phyloP scores from a whole-genome alignment of 2,113 vertebrate genomes.

The Mus spicilegus region DNA sequence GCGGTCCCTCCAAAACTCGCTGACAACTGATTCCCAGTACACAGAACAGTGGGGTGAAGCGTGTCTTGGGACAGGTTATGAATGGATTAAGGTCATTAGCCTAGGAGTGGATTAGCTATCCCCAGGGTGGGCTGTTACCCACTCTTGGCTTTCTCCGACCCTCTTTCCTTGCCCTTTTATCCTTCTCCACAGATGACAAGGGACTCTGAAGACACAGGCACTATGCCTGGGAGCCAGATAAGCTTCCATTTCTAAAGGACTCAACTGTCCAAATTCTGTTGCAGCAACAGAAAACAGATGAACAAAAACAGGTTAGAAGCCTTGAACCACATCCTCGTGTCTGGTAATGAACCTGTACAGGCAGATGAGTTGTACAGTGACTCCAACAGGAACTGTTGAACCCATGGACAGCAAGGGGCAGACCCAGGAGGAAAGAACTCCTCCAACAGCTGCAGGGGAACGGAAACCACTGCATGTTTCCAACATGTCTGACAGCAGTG shows the following conservation, averaged over 20 bases:
- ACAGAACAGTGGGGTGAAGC: not conserved
- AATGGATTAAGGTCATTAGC: not conserved
- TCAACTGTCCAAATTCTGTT: not conserved
- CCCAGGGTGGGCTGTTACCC: no score
- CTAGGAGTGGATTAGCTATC: not conserved
- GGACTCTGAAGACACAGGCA: no score
- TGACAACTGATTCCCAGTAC: not conserved
- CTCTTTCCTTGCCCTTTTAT: not conserved
- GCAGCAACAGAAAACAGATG: not conserved
- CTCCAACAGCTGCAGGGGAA: not conserved
- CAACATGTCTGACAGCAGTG: not conserved
- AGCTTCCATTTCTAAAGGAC: not conserved
- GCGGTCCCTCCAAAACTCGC: not conserved
- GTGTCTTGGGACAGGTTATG: not conserved
- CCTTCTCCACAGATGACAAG: not conserved
- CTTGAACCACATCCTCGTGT: not conserved
- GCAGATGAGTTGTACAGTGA: not conserved
- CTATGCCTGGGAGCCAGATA: not conserved
- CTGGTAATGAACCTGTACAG: not conserved
- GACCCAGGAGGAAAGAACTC: no score
- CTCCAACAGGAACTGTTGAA: not conserved
- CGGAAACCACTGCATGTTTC: slow-evolving; percentile 18
- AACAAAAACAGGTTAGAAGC: not conserved
- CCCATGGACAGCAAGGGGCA: accelerated
- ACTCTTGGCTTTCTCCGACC: not conserved